Base-by-base conservation (phyloP, 2,888 invertebrate genomes). In the Scaptodrosophila latifasciaeformis region DNA sequence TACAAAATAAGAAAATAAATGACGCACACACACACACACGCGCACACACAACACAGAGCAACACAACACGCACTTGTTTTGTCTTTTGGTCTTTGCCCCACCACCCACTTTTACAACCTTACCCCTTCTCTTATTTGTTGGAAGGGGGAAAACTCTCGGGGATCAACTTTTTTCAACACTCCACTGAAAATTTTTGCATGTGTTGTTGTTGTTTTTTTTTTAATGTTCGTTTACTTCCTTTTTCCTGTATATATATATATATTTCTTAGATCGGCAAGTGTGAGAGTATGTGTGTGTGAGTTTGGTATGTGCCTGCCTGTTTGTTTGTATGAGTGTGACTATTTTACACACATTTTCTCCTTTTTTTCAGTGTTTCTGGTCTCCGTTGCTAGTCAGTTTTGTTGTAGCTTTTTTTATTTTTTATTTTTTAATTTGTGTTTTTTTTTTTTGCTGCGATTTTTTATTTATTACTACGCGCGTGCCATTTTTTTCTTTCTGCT, bases 401-500 rank as follows among this genome's bases (percentile, higher is more conserved):
- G n/a, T n/a, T n/a, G n/a, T n/a, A n/a, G n/a, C n/a, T n/a, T n/a
- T n/a, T n/a, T n/a, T n/a, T n/a, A n/a, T n/a, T n/a, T 24, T 24
- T 9, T 17, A 7, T 45, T 30, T 45, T 18, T 15, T 30, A 34
- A 17, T 12, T 18, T 17, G 17, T 12, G 30, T 27, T 37, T 40
- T 54, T 44, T 54, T 34, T 47, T 47, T 39, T 13, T 49, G 34
- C 50, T 65, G 61, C 39, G 35, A 50, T 58, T 74, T n/a, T n/a
- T 66, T 59, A 59, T 70, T 75, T 68, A 60, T 65, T 62, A 59
- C 58, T 71, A 55, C 70, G 70, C 72, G 77, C 72, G 72, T 72
- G 72, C 70, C 70, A 72, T 74, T 77, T 72, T 65, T 51, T 31
- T 48, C 47, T 49, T 55, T 9, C 24, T 3, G 24, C 7, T 24